These are phyloP conservation scores for Hydriomena furcata DNA, from an alignment of 2,888 invertebrate species.

Conservation along the genomic window DNA sequence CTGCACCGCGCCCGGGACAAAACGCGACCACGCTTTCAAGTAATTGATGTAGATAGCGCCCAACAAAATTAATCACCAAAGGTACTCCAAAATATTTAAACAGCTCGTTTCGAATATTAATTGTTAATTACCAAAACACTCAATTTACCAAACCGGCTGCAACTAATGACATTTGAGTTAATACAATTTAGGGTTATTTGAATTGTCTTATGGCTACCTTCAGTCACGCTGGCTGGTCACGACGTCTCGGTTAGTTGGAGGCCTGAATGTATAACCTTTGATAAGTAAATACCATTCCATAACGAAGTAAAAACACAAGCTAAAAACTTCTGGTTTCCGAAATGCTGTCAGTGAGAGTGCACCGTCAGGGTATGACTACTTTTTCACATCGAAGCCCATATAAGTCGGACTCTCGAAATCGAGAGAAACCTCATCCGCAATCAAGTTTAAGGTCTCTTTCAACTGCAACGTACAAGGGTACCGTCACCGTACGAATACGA, in stretches of 20 bases:
- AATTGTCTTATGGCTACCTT: slow-evolving; percentile 44
- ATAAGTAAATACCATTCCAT: background rate
- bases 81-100: slow-evolving; percentile 55
- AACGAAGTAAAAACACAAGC: slow-evolving; percentile 20
- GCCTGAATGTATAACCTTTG: slow-evolving; percentile 15
- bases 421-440: slow-evolving; percentile 45
- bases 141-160: slow-evolving; percentile 47
- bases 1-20: too few species aligned
- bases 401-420: slow-evolving; percentile 51
- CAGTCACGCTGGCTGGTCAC: slow-evolving; percentile 54
- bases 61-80: slow-evolving; percentile 53
- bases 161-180: slow-evolving; percentile 52
- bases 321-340: slow-evolving; percentile 44
- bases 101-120: slow-evolving; percentile 60
- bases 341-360: slow-evolving; percentile 49
- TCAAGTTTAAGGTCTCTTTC: too few species aligned
- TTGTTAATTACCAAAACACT: slow-evolving; percentile 63
- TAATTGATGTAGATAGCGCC: slow-evolving; percentile 41
- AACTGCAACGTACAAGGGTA: too few species aligned
- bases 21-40: slow-evolving; percentile 38
- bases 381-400: slow-evolving; percentile 53
- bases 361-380: slow-evolving; percentile 45
- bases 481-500: too few species aligned
- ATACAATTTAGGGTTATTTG: slow-evolving; percentile 47
- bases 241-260: slow-evolving; percentile 19